phyloP scores from a whole-genome alignment of 2,888 invertebrate species.

The Limenitis camilla region DNA sequence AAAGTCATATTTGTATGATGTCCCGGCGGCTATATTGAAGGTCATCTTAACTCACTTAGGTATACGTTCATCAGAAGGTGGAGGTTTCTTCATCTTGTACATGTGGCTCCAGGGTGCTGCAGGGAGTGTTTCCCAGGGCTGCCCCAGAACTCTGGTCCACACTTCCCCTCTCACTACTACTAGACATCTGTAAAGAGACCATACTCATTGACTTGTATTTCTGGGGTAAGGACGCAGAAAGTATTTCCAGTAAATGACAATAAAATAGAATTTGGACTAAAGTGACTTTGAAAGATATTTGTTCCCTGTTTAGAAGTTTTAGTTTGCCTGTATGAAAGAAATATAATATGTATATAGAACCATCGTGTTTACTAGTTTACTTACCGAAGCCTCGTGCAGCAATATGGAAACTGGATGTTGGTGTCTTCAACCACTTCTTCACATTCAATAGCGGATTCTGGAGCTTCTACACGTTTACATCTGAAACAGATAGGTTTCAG shows the following conservation, averaged over 20 bases:
- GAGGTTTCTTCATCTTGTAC: constrained; percentile 70
- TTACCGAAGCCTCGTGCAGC: constrained; percentile 61
- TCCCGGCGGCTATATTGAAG: neutral
- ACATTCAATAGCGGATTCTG: constrained; percentile 65
- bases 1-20: too few relatives aligned
- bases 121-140: constrained; percentile 64
- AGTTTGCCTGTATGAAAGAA: too few relatives aligned
- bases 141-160: constrained; percentile 63
- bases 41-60: constrained; percentile 41
- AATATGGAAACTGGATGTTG: constrained; percentile 67
- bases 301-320: too few relatives aligned
- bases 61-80: constrained; percentile 43
- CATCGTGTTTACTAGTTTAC: too few relatives aligned
- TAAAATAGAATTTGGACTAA: too few relatives aligned
- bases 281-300: too few relatives aligned
- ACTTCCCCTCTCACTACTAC: constrained; percentile 65
- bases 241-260: too few relatives aligned
- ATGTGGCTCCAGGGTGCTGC: constrained; percentile 70
- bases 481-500: constrained; percentile 29
- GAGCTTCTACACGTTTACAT: constrained; percentile 63
- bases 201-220: too few relatives aligned
- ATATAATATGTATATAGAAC: too few relatives aligned
- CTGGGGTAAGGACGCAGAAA: too few relatives aligned
- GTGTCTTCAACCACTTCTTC: constrained; percentile 69
- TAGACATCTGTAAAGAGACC: constrained; percentile 40